These are phyloP conservation scores for Drosophila sechellia DNA, from an alignment of 1,140 invertebrate genomes.

Conservation along the genomic window DNA sequence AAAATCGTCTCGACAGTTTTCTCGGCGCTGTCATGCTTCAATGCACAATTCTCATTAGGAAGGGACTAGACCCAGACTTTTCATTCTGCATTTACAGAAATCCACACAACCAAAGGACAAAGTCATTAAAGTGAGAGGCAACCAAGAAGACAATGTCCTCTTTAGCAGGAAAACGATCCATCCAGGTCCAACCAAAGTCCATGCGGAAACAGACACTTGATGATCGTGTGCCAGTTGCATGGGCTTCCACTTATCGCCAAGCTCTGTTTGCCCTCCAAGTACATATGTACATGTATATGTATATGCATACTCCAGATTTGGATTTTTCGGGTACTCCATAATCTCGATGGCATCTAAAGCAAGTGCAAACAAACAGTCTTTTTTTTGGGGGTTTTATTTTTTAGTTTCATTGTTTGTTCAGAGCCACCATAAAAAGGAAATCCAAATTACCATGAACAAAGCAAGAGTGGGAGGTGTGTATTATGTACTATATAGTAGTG, in stretches of 20 bases:
- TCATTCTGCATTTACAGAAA: background rate
- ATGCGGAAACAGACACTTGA: conserved; percentile 16
- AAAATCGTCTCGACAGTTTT: conserved; percentile 27
- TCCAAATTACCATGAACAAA: conserved; percentile 36
- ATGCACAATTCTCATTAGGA: conserved; percentile 53
- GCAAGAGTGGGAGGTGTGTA: conserved; percentile 3
- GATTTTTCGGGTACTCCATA: conserved; percentile 13
- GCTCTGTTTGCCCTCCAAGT: conserved; percentile 18
- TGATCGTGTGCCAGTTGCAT: conserved; percentile 11
- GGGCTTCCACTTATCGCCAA: background rate
- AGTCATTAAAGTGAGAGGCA: conserved; percentile 16
- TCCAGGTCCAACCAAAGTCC: background rate
- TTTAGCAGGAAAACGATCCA: conserved; percentile 4
- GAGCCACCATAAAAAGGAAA: conserved; percentile 32
- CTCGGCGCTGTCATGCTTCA: conserved; percentile 23
- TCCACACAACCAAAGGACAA: conserved; percentile 18
- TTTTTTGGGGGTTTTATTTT: conserved; percentile 9
- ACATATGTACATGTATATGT: background rate
- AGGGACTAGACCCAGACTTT: conserved; percentile 1
- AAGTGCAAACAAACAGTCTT: conserved; percentile 27
- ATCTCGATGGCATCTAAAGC: conserved; percentile 33
- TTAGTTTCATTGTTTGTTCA: conserved; percentile 22
- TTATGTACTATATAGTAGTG: background rate
- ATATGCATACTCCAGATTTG: conserved; percentile 33
- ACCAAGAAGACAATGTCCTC: conserved; percentile 2